Evolutionary conservation across 2,888 invertebrate genomes (phyloP).

Genomic region (Noctua fimbriata): DNA sequence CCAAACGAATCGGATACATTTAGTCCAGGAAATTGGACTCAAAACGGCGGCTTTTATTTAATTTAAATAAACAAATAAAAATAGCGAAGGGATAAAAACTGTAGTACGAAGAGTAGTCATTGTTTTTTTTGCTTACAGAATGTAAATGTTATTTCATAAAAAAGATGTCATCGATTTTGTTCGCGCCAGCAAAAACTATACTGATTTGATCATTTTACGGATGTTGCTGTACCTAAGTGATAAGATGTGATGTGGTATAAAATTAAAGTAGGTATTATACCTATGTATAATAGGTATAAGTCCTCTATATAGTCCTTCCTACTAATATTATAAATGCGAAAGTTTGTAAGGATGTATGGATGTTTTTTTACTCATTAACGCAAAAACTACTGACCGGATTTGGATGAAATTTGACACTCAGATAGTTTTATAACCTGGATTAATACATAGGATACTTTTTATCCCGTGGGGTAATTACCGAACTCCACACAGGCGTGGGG

Average conservation of each 20-base stretch:
- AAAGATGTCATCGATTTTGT: conserved; percentile 11
- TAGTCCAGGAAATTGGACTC: conserved; percentile 63
- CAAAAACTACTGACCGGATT: too few species aligned
- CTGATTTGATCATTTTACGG: too few species aligned
- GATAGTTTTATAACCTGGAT: too few species aligned
- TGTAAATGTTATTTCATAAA: conserved; percentile 11
- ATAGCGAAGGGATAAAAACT: conserved; percentile 20
- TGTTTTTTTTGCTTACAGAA: conserved; percentile 29
- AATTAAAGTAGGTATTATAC: neutral
- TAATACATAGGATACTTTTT: too few species aligned
- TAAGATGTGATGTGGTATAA: neutral
- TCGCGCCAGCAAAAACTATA: neutral
- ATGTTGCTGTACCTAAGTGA: neutral
- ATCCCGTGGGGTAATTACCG: too few species aligned
- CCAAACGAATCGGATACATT: conserved; percentile 73
- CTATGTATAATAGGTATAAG: too few species aligned
- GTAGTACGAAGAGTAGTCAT: neutral
- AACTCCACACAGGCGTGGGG: too few species aligned
- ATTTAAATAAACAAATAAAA: conserved; percentile 59
- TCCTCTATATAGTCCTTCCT: too few species aligned
- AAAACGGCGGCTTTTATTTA: conserved; percentile 63
- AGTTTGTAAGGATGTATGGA: too few species aligned
- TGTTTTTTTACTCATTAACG: too few species aligned
- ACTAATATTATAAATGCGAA: too few species aligned
- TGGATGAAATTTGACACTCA: too few species aligned